Base-by-base conservation (phyloP, 2,113 vertebrate species). In the Pseudonaja textilis region DNA sequence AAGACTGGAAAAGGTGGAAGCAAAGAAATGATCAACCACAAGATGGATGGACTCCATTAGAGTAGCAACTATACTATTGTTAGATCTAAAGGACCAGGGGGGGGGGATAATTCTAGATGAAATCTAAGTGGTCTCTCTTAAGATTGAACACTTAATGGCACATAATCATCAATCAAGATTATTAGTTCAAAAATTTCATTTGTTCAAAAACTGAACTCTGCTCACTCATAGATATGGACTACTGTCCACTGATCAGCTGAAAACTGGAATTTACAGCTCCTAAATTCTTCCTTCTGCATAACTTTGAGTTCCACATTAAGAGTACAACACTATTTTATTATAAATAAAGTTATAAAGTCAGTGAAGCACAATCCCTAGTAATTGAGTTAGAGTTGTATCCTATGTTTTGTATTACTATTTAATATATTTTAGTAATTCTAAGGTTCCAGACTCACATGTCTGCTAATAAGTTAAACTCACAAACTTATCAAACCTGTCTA, bases 121-220 rank as follows among this genome's bases (percentile, higher is more conserved):
- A 42, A 81, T 42, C 74, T 81, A 81, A 42, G 20, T 81, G 34
- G 18, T 81, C 34, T 18, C 34, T 18, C 18, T 39, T 42, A 81
- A 42, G 34, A 81, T 34, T 81, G 22, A 39, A 81, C 74, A 81
- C 18, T 81, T 81, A 42, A 7, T 81, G 74, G 34, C 74, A 81
- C 34, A 81, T 42, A 42, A 42, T 81, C 74, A 39, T 42, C 74
- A 42, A 81, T 42, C 20, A 22, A 50, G 18, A 42, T 91, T 85
- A 90, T 10, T 87, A 39, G 57, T 95, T 96, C 95, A 96, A 95
- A 94, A 94, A 92, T 94, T 2, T 1, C 64, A 91, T 91, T 89
- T 34, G 26, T 39, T 69, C 57, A 91, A 89, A 89, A 90, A 0
- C 29, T 29, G 20, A 85, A 85, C 26, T 0, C 86, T 81, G 4